Conservation (phyloP, 2,113 vertebrate genomes). For the Seriola rivoliana region DNA sequence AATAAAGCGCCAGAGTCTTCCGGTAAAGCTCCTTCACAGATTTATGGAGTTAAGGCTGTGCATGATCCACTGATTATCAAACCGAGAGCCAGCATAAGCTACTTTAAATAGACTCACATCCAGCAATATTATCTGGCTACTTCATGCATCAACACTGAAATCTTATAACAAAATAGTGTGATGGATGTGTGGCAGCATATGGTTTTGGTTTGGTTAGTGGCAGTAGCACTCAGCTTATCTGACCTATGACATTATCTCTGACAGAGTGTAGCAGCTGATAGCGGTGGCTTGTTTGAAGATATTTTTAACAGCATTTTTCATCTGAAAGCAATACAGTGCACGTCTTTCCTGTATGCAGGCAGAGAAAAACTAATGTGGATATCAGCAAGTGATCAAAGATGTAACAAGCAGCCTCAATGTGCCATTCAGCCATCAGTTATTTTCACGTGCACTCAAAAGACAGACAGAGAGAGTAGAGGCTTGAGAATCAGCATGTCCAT, state of each 20-base stretch:
- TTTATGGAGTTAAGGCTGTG: slow-evolving; percentile 59
- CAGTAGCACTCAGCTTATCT: slow-evolving; percentile 41
- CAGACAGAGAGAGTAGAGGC: background rate
- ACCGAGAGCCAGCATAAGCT: slow-evolving; percentile 10
- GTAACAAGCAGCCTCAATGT: slow-evolving; percentile 24
- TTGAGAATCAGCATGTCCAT: background rate
- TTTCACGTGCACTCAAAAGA: slow-evolving; percentile 21
- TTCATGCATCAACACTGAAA: slow-evolving; percentile 26
- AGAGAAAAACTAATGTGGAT: slow-evolving; percentile 15
- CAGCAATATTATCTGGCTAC: slow-evolving; percentile 36
- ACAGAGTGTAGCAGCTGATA: background rate
- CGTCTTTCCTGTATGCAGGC: background rate
- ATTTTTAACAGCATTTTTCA: slow-evolving; percentile 24
- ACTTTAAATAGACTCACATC: slow-evolving; percentile 63
- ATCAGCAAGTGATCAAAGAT: slow-evolving; percentile 35
- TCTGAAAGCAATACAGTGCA: background rate
- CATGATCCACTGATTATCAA: slow-evolving; percentile 56
- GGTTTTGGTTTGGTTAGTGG: background rate
- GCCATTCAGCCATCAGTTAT: slow-evolving; percentile 29
- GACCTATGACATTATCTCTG: slow-evolving; percentile 50
- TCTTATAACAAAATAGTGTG: slow-evolving; percentile 1
- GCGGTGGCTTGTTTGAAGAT: slow-evolving; percentile 7
- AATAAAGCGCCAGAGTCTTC: slow-evolving; percentile 16
- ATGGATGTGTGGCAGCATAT: slow-evolving; percentile 32
- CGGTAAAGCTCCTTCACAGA: slow-evolving; percentile 55